Evolutionary conservation across 2,113 vertebrate species (phyloP).

Genomic region (Scalopus aquaticus): DNA sequence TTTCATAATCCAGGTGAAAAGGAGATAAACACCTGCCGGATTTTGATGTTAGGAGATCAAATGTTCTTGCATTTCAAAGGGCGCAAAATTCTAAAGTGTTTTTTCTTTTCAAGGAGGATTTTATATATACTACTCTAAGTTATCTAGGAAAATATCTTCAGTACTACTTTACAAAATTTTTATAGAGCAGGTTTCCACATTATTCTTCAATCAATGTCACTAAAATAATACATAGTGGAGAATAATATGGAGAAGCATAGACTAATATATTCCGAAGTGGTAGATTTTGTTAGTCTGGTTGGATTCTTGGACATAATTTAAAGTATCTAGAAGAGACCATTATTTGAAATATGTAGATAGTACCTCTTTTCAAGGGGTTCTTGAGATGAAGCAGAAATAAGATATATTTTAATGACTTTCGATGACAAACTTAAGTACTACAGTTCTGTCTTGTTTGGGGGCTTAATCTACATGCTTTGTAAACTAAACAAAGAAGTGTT

Average conservation of each 20-base stretch:
- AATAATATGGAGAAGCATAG: background rate
- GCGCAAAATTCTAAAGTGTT: background rate
- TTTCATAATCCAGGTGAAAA: background rate
- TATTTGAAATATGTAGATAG: background rate
- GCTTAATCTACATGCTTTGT: background rate
- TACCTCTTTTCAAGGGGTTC: background rate
- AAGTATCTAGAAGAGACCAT: background rate
- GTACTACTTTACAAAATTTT: background rate
- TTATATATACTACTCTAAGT: background rate
- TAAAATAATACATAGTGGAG: background rate
- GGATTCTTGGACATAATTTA: background rate
- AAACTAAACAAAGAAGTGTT: background rate
- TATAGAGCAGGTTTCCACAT: background rate
- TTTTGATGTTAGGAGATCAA: background rate
- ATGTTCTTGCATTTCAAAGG: constrained; percentile 14
- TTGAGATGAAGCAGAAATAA: background rate
- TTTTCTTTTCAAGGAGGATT: background rate
- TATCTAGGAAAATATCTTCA: background rate
- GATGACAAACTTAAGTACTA: background rate
- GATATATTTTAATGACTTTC: background rate
- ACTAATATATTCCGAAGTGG: background rate
- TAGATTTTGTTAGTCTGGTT: background rate
- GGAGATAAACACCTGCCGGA: background rate
- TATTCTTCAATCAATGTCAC: background rate
- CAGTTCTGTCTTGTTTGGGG: background rate